Percentiles rank a stretch among this genome's conserved stretches.
Conservation (phyloP, 2,888 invertebrate species). For the Hermaeophaga mercurialis region DNA sequence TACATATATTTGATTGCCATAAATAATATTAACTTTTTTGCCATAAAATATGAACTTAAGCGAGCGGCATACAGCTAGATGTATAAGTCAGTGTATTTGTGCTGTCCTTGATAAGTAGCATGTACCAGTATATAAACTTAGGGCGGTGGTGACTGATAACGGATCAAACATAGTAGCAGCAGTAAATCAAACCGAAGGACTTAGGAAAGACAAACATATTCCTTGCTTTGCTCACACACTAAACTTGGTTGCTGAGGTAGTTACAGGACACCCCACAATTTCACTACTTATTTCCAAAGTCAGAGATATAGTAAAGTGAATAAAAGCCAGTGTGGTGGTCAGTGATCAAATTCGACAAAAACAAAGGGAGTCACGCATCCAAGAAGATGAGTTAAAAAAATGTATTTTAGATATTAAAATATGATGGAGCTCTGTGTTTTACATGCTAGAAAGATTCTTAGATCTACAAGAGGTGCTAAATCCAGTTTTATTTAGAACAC, state of each 20-base stretch:
- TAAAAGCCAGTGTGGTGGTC: slow-evolving; percentile 20
- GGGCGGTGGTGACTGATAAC: slow-evolving; percentile 35
- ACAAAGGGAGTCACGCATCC: slow-evolving; percentile 14
- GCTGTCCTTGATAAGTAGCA: not conserved
- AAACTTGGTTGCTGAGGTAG: slow-evolving; percentile 19
- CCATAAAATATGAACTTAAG: not conserved
- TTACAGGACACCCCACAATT: not conserved
- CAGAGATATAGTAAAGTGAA: slow-evolving; percentile 18
- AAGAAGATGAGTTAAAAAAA: slow-evolving; percentile 18
- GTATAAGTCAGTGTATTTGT: not conserved
- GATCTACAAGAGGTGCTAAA: slow-evolving; percentile 13
- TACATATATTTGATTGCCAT: too few species aligned
- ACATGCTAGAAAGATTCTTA: slow-evolving; percentile 25
- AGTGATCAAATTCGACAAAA: slow-evolving; percentile 20
- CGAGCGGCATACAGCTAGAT: not conserved
- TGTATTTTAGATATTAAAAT: slow-evolving; percentile 27
- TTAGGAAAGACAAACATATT: slow-evolving; percentile 33
- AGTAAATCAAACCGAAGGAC: slow-evolving; percentile 13
- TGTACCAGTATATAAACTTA: slow-evolving; percentile 21
- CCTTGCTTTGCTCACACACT: slow-evolving; percentile 38
- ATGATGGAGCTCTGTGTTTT: slow-evolving; percentile 28
- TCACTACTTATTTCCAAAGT: slow-evolving; percentile 14
- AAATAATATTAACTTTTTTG: not conserved
- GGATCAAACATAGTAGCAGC: slow-evolving; percentile 35
- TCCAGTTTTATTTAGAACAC: slow-evolving; percentile 16